Base-by-base conservation (phyloP, 2,113 vertebrate genomes). In the Sapayoa aenigma region DNA sequence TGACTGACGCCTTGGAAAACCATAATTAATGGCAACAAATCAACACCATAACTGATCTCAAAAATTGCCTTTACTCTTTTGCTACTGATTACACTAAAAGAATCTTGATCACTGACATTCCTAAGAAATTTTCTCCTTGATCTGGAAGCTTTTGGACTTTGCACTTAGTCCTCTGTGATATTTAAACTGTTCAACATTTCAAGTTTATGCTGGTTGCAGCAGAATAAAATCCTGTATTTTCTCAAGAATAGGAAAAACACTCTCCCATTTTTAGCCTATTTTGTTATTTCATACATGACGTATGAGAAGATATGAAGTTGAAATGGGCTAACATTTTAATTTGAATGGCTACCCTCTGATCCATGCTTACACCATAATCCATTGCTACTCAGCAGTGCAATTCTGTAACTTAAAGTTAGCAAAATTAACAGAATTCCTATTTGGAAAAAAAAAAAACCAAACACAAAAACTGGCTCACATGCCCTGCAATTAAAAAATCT, bases 191-290 rank as follows among this genome's bases (percentile, higher is more conserved):
- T 72, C 6, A 50, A 28, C 19, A 74, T 81, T 82, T 65, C 81
- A 37, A 58, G 11, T 31, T 72, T 9, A 39, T 1, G 0, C 9
- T 73, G 31, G 25, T 3, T 87, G 19, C 46, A 83, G 14, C 3
- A 60, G 42, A 25, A 75, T 27, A 75, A 92, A 90, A 53, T 1
- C 9, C 4, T 62, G 4, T 33, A 85, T 67, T 82, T 71, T 23
- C 8, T 2, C 1, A 63, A 63, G 14, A 22, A 58, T 0, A 69
- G 8, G 6, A 76, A 9, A 87, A 86, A 42, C 1, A 2, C 14
- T 28, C 25, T 65, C 21, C 20, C 18, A 35, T n/a, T 55, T 72
- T 68, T 24, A 91, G 24, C 5, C 30, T 47, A 27, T 39, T 76
- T 83, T 35, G n/a, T 58, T 59, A 76, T 65, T 81, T 82, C 14